A percentile compares a stretch with the other conserved stretches of the same genome.
phyloP scores from a whole-genome alignment of 2,797 vertebrate genomes.

The Sebastes hopkinsi region DNA sequence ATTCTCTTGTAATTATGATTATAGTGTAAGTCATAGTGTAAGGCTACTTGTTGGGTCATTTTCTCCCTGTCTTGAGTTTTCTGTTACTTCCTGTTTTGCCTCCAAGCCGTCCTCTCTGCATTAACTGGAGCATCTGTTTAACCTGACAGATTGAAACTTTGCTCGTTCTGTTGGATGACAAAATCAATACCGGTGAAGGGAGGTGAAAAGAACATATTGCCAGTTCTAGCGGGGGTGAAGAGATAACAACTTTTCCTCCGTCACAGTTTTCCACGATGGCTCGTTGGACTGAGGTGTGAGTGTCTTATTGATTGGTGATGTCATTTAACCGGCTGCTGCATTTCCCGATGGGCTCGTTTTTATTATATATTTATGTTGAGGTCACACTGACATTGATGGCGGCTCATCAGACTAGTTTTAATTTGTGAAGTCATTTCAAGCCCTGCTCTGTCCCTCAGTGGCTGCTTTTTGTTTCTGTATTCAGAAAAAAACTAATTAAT shows the following conservation, averaged over 20 bases:
- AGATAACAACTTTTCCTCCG: constrained; percentile 44
- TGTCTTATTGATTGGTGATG: constrained; percentile 49
- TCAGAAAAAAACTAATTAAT: neutral
- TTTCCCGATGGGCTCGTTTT: constrained; percentile 11
- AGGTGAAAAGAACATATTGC: constrained; percentile 36
- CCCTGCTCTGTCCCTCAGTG: neutral
- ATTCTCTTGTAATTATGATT: neutral
- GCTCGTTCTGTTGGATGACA: constrained; percentile 44
- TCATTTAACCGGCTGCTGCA: constrained; percentile 12
- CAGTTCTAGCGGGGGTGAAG: constrained; percentile 35
- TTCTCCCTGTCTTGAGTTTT: neutral
- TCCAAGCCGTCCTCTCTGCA: neutral
- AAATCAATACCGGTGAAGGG: constrained; percentile 59
- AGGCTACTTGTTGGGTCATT: neutral
- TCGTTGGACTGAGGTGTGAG: constrained; percentile 30
- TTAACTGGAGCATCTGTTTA: constrained; percentile 27
- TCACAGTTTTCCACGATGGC: constrained; percentile 41
- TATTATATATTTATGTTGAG: constrained; percentile 14
- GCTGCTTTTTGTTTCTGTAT: neutral
- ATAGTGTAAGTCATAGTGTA: neutral
- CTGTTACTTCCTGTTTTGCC: neutral
- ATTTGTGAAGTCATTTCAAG: neutral
- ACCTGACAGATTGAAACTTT: constrained; percentile 47
- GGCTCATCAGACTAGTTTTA: neutral
- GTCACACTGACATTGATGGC: neutral